phyloP scores from a whole-genome alignment of 2,888 invertebrate species.

The Entomobrya proxima region DNA sequence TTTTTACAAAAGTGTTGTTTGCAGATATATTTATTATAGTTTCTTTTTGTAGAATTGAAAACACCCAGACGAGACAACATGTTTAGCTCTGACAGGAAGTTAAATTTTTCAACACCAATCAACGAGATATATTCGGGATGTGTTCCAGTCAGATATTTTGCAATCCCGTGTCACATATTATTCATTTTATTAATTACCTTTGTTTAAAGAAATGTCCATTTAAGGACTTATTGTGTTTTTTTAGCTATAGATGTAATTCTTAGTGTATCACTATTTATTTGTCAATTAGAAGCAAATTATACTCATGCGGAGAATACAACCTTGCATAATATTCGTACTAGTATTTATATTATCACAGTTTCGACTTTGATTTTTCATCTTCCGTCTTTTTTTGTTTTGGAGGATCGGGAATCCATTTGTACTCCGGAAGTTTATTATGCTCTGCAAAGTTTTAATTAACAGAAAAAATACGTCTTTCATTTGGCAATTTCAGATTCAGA shows the following conservation, averaged over 20 bases:
- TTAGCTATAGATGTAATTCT: too few relatives aligned
- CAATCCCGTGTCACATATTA: too few relatives aligned
- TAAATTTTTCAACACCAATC: constrained; percentile 51
- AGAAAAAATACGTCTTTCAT: background rate
- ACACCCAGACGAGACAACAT: constrained; percentile 28
- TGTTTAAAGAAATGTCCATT: background rate
- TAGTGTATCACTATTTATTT: too few relatives aligned
- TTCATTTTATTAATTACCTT: background rate
- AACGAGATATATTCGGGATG: constrained; percentile 45
- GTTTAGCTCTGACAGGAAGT: constrained; percentile 39
- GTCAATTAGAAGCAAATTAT: too few relatives aligned
- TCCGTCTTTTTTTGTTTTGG: background rate
- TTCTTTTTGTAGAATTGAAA: constrained; percentile 22
- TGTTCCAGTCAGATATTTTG: background rate
- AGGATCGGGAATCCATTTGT: constrained; percentile 74
- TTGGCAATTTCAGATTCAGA: background rate
- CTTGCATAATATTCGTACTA: too few relatives aligned
- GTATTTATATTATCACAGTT: constrained; percentile 42
- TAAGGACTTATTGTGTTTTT: too few relatives aligned
- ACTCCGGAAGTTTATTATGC: constrained; percentile 72
- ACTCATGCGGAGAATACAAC: too few relatives aligned
- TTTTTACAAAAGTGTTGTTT: background rate
- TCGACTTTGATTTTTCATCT: constrained; percentile 26
- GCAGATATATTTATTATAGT: background rate
- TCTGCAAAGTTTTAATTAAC: constrained; percentile 59